Conservation (phyloP, 2,888 invertebrate genomes). For the Ceratothoa steindachneri region DNA sequence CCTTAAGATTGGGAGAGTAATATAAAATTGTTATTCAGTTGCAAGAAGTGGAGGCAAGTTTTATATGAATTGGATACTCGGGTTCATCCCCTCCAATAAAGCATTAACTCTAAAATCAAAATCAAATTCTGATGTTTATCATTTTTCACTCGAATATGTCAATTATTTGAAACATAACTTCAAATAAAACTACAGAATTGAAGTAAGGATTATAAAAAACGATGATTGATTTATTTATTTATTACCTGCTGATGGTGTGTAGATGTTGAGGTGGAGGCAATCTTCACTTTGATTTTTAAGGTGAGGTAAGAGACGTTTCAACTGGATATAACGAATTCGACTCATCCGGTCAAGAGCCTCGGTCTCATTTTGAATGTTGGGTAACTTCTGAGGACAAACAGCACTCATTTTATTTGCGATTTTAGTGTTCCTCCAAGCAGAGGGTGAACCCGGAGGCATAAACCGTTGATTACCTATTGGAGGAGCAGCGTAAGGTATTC, state of each 20-base stretch:
- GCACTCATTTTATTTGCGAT: slow-evolving; percentile 78
- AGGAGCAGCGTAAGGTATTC: slow-evolving; percentile 90
- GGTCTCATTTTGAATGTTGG: slow-evolving; percentile 75
- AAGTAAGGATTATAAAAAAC: too few species aligned
- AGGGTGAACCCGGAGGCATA: slow-evolving; percentile 92
- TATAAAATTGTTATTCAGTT: too few species aligned
- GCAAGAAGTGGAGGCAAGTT: too few species aligned
- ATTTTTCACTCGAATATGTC: neutral
- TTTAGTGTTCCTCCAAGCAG: slow-evolving; percentile 85
- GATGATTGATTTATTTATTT: too few species aligned
- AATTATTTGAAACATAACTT: neutral
- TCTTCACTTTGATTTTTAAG: slow-evolving; percentile 93
- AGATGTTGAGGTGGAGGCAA: slow-evolving; percentile 93
- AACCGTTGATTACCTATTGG: slow-evolving; percentile 83
- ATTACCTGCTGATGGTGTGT: slow-evolving; percentile 64
- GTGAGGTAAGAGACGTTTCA: slow-evolving; percentile 76
- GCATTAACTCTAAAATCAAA: too few species aligned
- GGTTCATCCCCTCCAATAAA: too few species aligned
- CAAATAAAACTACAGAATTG: too few species aligned
- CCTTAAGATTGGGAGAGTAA: too few species aligned
- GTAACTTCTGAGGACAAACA: slow-evolving; percentile 87
- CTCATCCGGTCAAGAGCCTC: slow-evolving; percentile 82
- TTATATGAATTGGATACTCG: too few species aligned
- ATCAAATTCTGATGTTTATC: neutral
- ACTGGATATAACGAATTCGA: slow-evolving; percentile 79